Conservation (phyloP, 2,113 vertebrate species). For the Hypanus sabinus region DNA sequence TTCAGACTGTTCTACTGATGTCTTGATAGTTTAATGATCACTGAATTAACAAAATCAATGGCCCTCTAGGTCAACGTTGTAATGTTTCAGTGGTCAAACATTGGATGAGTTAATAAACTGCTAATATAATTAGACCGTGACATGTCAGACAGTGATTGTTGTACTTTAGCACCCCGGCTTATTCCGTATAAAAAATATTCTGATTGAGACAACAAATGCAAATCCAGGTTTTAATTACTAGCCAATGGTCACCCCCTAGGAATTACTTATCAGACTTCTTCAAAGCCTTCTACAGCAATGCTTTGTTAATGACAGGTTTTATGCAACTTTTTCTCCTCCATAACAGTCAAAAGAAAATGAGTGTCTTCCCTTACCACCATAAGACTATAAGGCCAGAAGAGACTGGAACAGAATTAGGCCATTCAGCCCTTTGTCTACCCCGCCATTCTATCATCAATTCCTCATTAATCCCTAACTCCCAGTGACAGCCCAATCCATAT, state of each 20-base stretch:
- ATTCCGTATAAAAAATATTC: background rate
- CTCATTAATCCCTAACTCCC: no score
- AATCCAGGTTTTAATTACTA: background rate
- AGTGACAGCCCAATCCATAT: no score
- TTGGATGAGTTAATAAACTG: background rate
- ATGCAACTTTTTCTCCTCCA: no score
- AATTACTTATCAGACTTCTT: background rate
- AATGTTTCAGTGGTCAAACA: constrained; percentile 21
- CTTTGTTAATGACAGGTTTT: no score
- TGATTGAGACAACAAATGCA: constrained; percentile 6
- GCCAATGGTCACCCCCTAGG: background rate
- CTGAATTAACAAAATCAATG: constrained; percentile 26
- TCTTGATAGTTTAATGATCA: constrained; percentile 15
- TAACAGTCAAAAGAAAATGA: no score
- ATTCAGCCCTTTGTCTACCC: no score
- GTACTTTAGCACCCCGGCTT: background rate
- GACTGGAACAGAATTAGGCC: no score
- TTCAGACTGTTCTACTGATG: background rate
- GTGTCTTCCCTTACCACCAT: no score
- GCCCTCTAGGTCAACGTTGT: background rate
- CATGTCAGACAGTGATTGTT: background rate
- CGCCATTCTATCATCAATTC: no score
- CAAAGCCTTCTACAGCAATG: background rate
- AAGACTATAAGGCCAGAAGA: no score
- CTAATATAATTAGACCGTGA: constrained; percentile 17